These are phyloP conservation scores for Anarrhichthys ocellatus DNA, from an alignment of 2,113 vertebrate species.

Conservation along the genomic window DNA sequence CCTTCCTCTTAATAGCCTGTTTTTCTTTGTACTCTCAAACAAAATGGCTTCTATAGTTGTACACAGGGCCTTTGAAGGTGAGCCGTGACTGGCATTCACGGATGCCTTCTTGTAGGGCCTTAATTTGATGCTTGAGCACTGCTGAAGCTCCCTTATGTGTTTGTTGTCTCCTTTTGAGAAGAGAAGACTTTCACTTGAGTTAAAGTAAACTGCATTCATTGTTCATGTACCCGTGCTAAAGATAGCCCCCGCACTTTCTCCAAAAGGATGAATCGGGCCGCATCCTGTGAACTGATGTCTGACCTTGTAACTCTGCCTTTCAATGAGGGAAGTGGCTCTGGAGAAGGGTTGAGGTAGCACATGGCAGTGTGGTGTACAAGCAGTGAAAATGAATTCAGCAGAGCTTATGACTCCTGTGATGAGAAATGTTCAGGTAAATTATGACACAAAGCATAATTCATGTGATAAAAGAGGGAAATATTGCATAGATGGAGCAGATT, in stretches of 20 bases:
- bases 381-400: conserved; percentile 53
- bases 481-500: conserved; percentile 76
- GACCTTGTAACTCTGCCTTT: conserved; percentile 61
- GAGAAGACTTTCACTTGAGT: conserved; percentile 60
- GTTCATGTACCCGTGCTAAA: conserved; percentile 71
- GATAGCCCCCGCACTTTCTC: conserved; percentile 44
- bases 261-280: conserved; percentile 24
- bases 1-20: conserved; percentile 77
- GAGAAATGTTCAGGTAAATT: conserved; percentile 74
- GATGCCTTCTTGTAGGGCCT: conserved; percentile 68
- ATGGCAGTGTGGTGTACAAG: conserved; percentile 43
- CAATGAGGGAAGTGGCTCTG: conserved; percentile 15
- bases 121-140: conserved; percentile 74
- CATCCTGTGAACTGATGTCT: conserved; percentile 43
- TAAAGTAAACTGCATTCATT: conserved; percentile 71
- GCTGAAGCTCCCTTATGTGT: conserved; percentile 54
- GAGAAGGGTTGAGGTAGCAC: conserved; percentile 18
- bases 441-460: conserved; percentile 79
- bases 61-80: conserved; percentile 72
- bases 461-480: conserved; percentile 74
- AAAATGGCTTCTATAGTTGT: conserved; percentile 75
- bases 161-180: conserved; percentile 69
- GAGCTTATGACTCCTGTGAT: conserved; percentile 59
- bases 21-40: conserved; percentile 80
- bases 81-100: conserved; percentile 67